Percentiles rank a stretch among this genome's conserved stretches.
Evolutionary conservation across 2,888 invertebrate species (phyloP).

Genomic region (Pristionchus maxplancki): DNA sequence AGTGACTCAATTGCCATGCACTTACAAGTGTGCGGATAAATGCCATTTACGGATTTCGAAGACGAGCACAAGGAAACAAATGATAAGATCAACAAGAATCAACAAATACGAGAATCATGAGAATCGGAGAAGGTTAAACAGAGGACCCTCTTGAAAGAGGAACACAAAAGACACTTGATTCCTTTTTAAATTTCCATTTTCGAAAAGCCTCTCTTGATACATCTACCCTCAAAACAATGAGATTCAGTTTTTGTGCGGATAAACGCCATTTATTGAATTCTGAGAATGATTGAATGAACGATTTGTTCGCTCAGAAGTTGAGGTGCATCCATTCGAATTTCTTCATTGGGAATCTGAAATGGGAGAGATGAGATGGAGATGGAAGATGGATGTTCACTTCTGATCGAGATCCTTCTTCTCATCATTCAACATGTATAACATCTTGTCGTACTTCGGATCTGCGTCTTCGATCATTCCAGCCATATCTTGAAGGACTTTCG

Average conservation of each 20-base stretch:
- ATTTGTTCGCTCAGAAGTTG: constrained; percentile 6
- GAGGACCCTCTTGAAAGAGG: too few species aligned
- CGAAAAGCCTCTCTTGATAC: too few species aligned
- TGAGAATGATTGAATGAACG: constrained; percentile 7
- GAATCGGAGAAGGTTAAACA: too few species aligned
- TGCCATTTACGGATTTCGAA: background rate
- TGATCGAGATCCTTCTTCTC: constrained; percentile 38
- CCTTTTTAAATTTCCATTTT: too few species aligned
- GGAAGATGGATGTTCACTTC: background rate
- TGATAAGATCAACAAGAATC: too few species aligned
- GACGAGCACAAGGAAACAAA: too few species aligned
- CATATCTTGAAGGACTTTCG: background rate
- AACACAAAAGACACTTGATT: too few species aligned
- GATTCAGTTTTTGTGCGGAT: background rate
- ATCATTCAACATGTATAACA: background rate
- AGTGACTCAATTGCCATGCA: background rate
- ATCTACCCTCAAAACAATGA: too few species aligned
- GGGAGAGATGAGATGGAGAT: background rate
- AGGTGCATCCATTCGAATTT: constrained; percentile 26
- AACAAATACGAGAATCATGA: too few species aligned
- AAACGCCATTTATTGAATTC: constrained; percentile 31
- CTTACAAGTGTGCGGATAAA: background rate
- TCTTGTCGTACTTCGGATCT: constrained; percentile 26
- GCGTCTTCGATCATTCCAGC: constrained; percentile 13
- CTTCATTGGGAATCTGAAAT: constrained; percentile 16